phyloP scores from a whole-genome alignment of 2,113 vertebrate species.

The Mormyrus iriodes region DNA sequence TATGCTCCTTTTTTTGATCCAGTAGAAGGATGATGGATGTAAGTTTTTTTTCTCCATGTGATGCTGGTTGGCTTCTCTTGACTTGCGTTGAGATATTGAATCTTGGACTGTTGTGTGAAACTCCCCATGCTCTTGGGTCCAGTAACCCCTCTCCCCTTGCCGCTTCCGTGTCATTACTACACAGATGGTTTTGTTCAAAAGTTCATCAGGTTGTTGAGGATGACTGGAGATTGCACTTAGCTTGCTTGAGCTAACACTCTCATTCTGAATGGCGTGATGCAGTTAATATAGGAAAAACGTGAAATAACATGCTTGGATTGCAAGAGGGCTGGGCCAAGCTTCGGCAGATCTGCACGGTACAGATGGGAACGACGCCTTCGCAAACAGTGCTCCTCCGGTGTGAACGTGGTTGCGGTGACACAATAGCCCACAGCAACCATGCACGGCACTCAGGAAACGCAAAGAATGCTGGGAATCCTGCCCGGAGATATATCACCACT shows the following conservation, averaged over 20 bases:
- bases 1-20: not conserved
- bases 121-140: not conserved
- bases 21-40: not conserved
- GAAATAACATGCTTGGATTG: not conserved
- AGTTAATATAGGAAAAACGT: not conserved
- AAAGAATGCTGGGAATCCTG: not conserved
- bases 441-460: not conserved
- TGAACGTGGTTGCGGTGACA: not conserved
- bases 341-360: not conserved
- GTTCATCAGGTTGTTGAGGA: not conserved
- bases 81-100: not conserved
- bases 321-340: not conserved
- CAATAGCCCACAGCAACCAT: not conserved
- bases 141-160: not conserved
- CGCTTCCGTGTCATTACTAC: not conserved
- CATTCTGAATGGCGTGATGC: not conserved
- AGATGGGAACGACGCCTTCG: not conserved
- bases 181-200: not conserved
- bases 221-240: not conserved
- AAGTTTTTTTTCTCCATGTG: not conserved
- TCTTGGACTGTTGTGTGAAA: not conserved
- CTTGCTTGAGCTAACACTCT: not conserved
- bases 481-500: not conserved
- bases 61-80: not conserved
- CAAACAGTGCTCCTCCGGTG: not conserved